A percentile compares a stretch with the other conserved stretches of the same genome.
phyloP scores from a whole-genome alignment of 1,140 invertebrate genomes.

The Kradibia gibbosae region DNA sequence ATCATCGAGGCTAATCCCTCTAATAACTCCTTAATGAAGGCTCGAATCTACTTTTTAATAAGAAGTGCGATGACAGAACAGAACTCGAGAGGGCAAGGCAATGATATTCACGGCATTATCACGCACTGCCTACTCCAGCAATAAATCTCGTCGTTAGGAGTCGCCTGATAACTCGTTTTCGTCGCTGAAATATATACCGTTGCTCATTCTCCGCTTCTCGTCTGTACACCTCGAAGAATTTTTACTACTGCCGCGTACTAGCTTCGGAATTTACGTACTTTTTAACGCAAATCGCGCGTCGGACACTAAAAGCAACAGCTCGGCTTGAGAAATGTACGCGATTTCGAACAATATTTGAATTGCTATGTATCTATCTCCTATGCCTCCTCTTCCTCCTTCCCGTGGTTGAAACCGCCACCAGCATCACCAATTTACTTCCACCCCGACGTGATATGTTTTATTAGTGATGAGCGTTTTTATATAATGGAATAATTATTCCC shows the following conservation, averaged over 20 bases:
- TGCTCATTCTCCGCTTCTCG: background rate
- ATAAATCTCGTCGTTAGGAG: slow-evolving; percentile 5
- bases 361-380: too few species aligned
- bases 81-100: background rate
- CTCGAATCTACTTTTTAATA: background rate
- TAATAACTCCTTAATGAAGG: background rate
- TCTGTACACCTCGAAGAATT: background rate
- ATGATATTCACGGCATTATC: slow-evolving; percentile 29
- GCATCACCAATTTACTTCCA: too few species aligned
- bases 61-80: background rate
- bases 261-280: too few species aligned
- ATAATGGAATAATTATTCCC: background rate
- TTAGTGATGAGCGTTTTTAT: background rate
- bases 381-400: too few species aligned
- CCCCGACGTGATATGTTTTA: background rate
- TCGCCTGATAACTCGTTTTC: slow-evolving; percentile 9
- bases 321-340: background rate
- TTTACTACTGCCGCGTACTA: background rate
- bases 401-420: too few species aligned
- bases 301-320: background rate
- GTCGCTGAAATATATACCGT: background rate
- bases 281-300: background rate
- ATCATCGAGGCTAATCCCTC: too few species aligned
- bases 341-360: background rate
- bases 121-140: background rate